Base-by-base conservation (phyloP, 1,140 invertebrate genomes). In the Drosophila pruinosa region DNA sequence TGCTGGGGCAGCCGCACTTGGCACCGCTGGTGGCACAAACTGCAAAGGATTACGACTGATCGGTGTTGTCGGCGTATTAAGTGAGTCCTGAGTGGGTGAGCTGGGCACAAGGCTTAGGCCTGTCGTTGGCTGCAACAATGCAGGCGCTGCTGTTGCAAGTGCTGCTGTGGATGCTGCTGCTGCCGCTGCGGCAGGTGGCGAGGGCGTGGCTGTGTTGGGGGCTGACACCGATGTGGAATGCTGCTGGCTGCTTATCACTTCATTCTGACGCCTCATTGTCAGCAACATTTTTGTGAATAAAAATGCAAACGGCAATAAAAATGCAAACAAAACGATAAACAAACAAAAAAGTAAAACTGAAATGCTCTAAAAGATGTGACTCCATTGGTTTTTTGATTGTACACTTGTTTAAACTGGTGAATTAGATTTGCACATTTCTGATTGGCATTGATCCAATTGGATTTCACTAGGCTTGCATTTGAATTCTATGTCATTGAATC, bases 221-320 rank as follows among this genome's bases (percentile, higher is more conserved):
- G 58, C 52, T 53, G 61, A 38, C 21, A 38, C 36, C 24, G 68
- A 5, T 69, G 61, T 45, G 52, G 63, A 72, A 53, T 83, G 74
- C 71, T 82, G 79, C 61, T 82, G 79, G 72, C 79, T 88, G 54
- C 72, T 71, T 71, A 82, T 85, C 83, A 85, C 67, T 90, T 91
- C 90, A 90, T 78, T 91, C 79, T 91, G 90, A 61, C 90, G 90
- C 72, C 91, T 89, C 91, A 91, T 91, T 85, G 91, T 91, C 89
- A 91, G 90, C 91, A 91, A 90, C 89, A 91, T 91, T 90, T 91
- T 91, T 71, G 72, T 53, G 56, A 58, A 26, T 28, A 26, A 28
- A 28, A 52, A 36, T 39, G 15, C 10, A 62, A 53, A 65, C 10
- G 24, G n/a, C n/a, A n/a, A n/a, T n/a, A n/a, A 65, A 70, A 36